Evolutionary conservation across 2,888 invertebrate species (phyloP), one percentile per base, ranked within the genome.

Genomic region (Drosophila phalerata): DNA sequence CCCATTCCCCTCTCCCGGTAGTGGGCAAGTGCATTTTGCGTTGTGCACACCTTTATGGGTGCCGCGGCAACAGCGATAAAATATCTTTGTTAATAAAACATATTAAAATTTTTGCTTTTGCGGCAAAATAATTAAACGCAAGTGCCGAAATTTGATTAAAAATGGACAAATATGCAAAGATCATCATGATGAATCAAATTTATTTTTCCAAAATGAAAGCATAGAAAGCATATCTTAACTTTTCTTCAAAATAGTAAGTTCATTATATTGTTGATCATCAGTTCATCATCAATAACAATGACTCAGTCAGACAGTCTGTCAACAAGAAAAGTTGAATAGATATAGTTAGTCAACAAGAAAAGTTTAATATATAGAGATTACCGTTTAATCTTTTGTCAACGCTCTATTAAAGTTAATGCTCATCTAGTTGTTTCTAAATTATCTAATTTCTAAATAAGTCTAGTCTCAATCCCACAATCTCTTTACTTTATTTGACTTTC

Each of bases 71-170:
- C 69, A 73, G 76, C 78, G 85, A 86, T 88, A 73, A 88, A 80
- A 77, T 81, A 75, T 84, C 70, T 72, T 85, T 88, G 81, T 84
- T 85, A 81, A 86, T 84, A 74, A 86, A 86, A 81, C 81, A 88
- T 81, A 81, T 79, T 66, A 79, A 65, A 77, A 63, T 38, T 52
- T 65, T 62, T 43, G 48, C 51, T 42, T 25, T 55, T 30, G 53
- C 53, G 45, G 56, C 52, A 42, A 45, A n/a, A 52, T 2, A 11
- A 19, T 22, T 22, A 42, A n/a, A 19, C 40, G 69, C 64, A 57
- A 63, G 22, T 34, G 42, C 62, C 45, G n/a, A 25, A 63, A 48
- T 10, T 30, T 73, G 62, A 65, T 80, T 73, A 73, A 42, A 17
- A 49, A 67, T 52, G 49, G 8, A 19, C n/a, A 58, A 57, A 65